Percentiles rank a stretch among this genome's conserved stretches.
Conservation (phyloP, 2,797 vertebrate genomes). For the Pangasius larnaudii region DNA sequence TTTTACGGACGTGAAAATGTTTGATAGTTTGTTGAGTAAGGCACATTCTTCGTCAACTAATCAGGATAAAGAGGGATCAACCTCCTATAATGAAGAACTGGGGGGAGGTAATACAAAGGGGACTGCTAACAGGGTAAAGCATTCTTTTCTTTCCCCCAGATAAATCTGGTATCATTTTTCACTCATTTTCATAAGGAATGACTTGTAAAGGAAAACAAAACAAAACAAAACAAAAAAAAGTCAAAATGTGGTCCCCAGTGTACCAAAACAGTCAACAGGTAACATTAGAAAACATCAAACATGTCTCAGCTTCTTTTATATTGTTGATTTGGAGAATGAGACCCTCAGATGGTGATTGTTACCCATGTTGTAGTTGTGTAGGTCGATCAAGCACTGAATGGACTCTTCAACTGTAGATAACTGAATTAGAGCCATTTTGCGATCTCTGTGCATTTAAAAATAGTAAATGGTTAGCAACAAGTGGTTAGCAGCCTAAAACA, state of each 20-base stretch:
- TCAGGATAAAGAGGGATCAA: conserved; percentile 71
- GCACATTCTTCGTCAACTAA: conserved; percentile 88
- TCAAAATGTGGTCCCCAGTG: conserved; percentile 87
- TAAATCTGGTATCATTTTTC: conserved; percentile 54
- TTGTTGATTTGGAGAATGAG: conserved; percentile 97
- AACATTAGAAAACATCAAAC: conserved; percentile 61
- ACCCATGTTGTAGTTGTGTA: conserved; percentile 97
- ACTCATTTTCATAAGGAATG: conserved; percentile 70
- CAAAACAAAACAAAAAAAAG: conserved; percentile 43
- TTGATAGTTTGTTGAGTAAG: conserved; percentile 83
- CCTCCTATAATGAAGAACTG: conserved; percentile 74
- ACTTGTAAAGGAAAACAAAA: conserved; percentile 67
- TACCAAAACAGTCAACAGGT: conserved; percentile 84
- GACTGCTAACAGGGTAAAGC: conserved; percentile 29
- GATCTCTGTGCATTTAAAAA: conserved; percentile 80
- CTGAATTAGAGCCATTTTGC: conserved; percentile 97
- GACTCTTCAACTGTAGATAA: conserved; percentile 97
- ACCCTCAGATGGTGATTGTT: conserved; percentile 96
- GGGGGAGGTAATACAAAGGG: conserved; percentile 68
- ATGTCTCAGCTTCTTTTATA: conserved; percentile 71
- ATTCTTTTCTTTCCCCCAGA: conserved; percentile 69
- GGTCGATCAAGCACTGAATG: conserved; percentile 94
- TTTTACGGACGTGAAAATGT: conserved; percentile 60
- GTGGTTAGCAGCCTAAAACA: too few species aligned
- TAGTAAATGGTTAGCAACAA: background rate